phyloP scores from a whole-genome alignment of 2,888 invertebrate species.

The Chamaedrilus cognettii region DNA sequence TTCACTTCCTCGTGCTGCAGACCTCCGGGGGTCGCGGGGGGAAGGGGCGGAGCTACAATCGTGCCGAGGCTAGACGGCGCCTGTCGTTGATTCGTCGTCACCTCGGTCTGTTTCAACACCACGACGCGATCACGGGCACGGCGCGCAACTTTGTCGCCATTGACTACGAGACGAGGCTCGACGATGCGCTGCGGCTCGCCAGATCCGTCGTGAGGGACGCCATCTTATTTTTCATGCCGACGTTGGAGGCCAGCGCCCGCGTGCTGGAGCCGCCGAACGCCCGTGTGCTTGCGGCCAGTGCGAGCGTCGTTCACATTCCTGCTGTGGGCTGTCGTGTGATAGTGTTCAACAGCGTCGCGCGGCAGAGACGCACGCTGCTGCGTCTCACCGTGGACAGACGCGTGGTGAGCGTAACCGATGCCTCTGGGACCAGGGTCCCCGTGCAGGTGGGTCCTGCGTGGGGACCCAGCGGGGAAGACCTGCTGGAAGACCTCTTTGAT shows the following conservation, averaged over 20 bases:
- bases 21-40: not conserved
- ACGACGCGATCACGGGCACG: conserved; percentile 97
- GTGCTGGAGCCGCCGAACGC: conserved; percentile 2
- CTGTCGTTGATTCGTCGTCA: conserved; percentile 70
- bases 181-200: conserved; percentile 14
- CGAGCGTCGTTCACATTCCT: not conserved
- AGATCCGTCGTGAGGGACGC: conserved; percentile 7
- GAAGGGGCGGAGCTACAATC: not conserved
- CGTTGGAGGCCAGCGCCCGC: not conserved
- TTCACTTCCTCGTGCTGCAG: conserved; percentile 37
- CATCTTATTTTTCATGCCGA: not conserved
- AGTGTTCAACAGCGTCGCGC: conserved; percentile 81
- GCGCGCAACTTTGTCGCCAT: conserved; percentile 89
- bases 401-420: conserved; percentile 68
- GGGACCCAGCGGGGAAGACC: conserved; percentile 61
- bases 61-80: conserved; percentile 40
- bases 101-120: conserved; percentile 92
- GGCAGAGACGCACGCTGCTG: conserved; percentile 76
- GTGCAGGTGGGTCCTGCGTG: conserved; percentile 88
- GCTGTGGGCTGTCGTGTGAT: conserved; percentile 60
- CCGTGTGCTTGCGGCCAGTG: not conserved
- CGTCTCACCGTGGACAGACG: conserved; percentile 72
- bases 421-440: conserved; percentile 62
- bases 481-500: conserved; percentile 60
- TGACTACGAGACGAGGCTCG: conserved; percentile 69